phyloP scores from a whole-genome alignment of 2,888 invertebrate genomes.

The Meandrusa payeni region DNA sequence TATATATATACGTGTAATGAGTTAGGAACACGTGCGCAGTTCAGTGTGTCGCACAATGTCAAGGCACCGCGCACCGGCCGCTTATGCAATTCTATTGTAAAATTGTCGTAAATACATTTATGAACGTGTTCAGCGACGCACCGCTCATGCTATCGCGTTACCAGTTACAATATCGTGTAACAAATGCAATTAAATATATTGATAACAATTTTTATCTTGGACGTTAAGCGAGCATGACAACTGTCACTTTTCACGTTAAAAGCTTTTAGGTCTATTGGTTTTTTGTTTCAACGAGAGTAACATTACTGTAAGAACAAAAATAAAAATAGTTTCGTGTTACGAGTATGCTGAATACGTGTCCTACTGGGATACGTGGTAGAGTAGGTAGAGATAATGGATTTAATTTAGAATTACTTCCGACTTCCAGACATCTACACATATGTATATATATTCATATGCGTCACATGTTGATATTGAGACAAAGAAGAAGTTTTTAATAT shows the following conservation, averaged over 20 bases:
- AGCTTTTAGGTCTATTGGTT: no score
- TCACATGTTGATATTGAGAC: no score
- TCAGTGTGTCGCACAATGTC: conserved; percentile 73
- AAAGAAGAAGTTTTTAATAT: no score
- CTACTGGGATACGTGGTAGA: no score
- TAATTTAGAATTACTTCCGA: no score
- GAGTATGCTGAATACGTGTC: no score
- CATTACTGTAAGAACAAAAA: no score
- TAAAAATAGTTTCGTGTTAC: no score
- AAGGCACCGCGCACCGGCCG: conserved; percentile 53
- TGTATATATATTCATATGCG: no score
- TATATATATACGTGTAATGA: conserved; percentile 43
- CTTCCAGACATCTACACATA: no score
- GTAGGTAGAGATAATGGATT: no score
- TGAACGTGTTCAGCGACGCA: conserved; percentile 33
- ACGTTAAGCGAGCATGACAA: conserved; percentile 13
- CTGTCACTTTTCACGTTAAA: conserved; percentile 1
- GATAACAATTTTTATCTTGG: conserved; percentile 18
- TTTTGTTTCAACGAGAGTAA: no score
- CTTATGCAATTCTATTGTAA: conserved; percentile 70
- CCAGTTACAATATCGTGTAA: conserved; percentile 1
- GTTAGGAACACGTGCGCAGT: conserved; percentile 69
- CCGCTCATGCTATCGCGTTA: conserved; percentile 6
- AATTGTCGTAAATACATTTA: conserved; percentile 68
- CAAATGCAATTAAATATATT: conserved; percentile 17